Conservation (phyloP, 92 coral and sea anemone genomes). For the Muricea muricata region DNA sequence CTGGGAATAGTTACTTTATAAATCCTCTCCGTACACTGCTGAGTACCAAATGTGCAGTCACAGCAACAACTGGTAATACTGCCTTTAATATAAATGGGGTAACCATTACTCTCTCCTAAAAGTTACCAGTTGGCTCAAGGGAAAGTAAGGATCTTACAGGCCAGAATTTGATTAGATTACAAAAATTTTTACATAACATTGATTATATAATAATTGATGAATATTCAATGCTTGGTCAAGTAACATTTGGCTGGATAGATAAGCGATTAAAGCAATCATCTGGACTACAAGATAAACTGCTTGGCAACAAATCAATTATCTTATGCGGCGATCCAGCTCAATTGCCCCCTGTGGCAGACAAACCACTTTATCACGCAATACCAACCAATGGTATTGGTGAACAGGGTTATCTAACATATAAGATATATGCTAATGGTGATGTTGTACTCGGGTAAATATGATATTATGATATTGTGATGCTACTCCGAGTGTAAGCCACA, state of each 20-base stretch:
- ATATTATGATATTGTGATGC: no score
- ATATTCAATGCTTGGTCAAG: slow-evolving; percentile 80
- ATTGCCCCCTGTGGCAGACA: slow-evolving; percentile 81
- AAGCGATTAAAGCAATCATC: slow-evolving; percentile 73
- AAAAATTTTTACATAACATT: slow-evolving; percentile 52
- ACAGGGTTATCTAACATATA: slow-evolving; percentile 72
- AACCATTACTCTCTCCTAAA: slow-evolving; percentile 54
- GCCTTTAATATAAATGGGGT: slow-evolving; percentile 67
- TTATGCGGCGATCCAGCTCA: slow-evolving; percentile 80
- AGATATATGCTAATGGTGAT: no score
- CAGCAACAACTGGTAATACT: slow-evolving; percentile 42
- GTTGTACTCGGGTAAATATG: no score
- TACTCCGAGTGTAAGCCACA: no score
- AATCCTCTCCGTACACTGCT: slow-evolving; percentile 74
- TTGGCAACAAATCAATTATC: slow-evolving; percentile 66
- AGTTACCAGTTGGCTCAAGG: slow-evolving; percentile 6
- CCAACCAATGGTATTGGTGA: slow-evolving; percentile 75
- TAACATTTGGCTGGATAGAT: slow-evolving; percentile 73
- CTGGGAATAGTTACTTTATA: slow-evolving; percentile 69
- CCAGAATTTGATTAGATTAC: slow-evolving; percentile 13
- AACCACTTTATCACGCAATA: slow-evolving; percentile 73
- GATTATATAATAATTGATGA: slow-evolving; percentile 72
- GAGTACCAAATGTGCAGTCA: slow-evolving; percentile 69
- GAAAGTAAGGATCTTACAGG: not conserved
- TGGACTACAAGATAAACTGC: slow-evolving; percentile 63